Evolutionary conservation across 2,797 vertebrate species (phyloP), one percentile per base, ranked within the genome.

Genomic region (Agapornis canus): DNA sequence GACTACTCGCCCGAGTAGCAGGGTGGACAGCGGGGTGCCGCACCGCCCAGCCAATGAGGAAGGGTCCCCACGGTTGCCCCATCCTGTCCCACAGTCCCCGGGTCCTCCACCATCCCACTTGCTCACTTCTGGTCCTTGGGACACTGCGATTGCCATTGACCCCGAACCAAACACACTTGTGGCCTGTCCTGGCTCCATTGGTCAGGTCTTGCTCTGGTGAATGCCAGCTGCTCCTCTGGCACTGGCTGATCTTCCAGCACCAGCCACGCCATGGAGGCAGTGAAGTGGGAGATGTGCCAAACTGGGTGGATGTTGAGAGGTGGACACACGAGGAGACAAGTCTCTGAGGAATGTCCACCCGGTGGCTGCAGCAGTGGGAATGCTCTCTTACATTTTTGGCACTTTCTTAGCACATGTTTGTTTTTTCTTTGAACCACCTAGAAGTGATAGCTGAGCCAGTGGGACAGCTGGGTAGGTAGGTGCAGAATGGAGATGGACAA

Each of bases 1-100:
- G 99, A 99, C 97, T 98, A 98, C 97, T 99, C 98, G 2, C 98
- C 98, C 25, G 98, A 99, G 97, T 98, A 98, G 98, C 32, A 35
- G 97, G 89, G 86, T 0, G 2, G 43, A 25, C 81, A 61, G 69
- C 1, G 3, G 86, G 77, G 56, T 26, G 25, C 94, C 90, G 60
- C 91, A 77, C 96, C 79, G 59, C 96, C 89, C 95, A 13, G 63
- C 22, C 3, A 0, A 54, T 79, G 47, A 94, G 96, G 97, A 96
- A 96, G 89, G 81, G 80, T 92, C 79, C 92, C 89, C 11, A 22
- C 31, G 57, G 94, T 92, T 97, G 82, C 96, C 87, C 94, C 26
- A 15, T 96, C 93, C 95, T 77, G 75, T 82, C 82, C 90, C 86
- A 70, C 91, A 94, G 57, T 94, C 76, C 77, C 96, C 5, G 3